These are phyloP conservation scores for Larimichthys crocea DNA, from an alignment of 2,113 vertebrate genomes.

Conservation along the genomic window DNA sequence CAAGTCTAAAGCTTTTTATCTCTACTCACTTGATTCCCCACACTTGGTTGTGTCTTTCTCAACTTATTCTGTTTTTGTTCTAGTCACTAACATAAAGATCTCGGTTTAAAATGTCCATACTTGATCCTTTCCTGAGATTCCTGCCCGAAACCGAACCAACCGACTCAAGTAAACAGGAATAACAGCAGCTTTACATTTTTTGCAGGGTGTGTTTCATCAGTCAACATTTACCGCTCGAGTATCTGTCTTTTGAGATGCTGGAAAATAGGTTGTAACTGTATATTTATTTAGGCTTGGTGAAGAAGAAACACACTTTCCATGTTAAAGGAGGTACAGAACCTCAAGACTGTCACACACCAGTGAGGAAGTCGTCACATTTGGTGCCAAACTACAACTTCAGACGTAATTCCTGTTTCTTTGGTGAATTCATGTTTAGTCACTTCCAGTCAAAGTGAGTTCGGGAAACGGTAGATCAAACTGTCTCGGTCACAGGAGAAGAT, in stretches of 20 bases:
- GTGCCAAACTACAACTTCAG: not conserved
- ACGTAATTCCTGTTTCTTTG: not conserved
- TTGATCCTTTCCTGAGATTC: not conserved
- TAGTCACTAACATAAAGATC: not conserved
- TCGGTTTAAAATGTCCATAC: no score
- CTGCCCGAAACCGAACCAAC: not conserved
- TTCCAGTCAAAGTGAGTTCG: not conserved
- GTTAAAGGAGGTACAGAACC: not conserved
- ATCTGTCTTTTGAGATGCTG: not conserved
- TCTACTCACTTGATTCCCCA: not conserved
- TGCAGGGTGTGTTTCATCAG: not conserved
- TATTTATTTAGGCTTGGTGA: not conserved
- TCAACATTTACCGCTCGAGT: not conserved
- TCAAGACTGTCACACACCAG: no score
- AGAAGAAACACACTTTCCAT: not conserved
- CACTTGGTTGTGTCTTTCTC: not conserved
- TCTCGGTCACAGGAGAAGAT: constrained; percentile 65
- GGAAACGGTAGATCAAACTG: no score
- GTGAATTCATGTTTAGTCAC: not conserved
- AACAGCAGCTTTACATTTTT: not conserved
- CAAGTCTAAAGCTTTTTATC: not conserved
- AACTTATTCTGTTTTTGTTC: not conserved
- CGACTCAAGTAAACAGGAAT: constrained; percentile 1
- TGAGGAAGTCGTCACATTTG: not conserved
- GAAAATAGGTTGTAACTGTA: not conserved